Base-by-base conservation (phyloP, 2,888 invertebrate genomes). In the Cosmia trapezina region DNA sequence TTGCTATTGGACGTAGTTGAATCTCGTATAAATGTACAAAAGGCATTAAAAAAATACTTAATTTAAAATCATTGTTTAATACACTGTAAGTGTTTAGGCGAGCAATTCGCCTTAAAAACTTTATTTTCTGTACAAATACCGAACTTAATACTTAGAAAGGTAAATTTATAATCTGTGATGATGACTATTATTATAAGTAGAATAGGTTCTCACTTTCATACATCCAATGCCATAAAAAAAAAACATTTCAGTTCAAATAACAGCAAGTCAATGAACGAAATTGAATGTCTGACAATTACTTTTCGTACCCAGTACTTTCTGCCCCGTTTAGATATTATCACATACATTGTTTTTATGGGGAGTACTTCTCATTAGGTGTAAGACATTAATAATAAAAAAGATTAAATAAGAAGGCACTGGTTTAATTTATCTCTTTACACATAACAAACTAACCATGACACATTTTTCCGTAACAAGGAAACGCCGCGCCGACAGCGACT, bases 131-230 rank as follows among this genome's bases (percentile, higher is more conserved):
- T 87, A 87, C 78, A 87, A 87, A 87, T 68, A 53, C 70, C 71
- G 63, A 69, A 67, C 70, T 81, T 69, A 66, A 63, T 54, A 70
- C 73, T 80, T 81, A 85, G 80, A 83, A 81, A 82, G 70, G 86
- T 89, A 89, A 88, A 89, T 86, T 90, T 90, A 84, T 89, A 91
- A 91, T 89, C 95, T 95, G 95, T 95, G 95, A 95, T 95, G 95
- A 95, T 95, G 90, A 93, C 92, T 93, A 91, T 92, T 93, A 91
- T 90, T 90, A 86, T 94, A 93, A 93, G 93, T 94, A 94, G 91
- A 87, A 86, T 93, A 93, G 88, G 87, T 82, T 88, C 82, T 70
- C 84, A 83, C 86, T 85, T 81, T 86, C 86, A 79, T 79, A 76
- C 66, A 82, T 78, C 73, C 81, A 87, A 88, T 88, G 92, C 93